These are phyloP conservation scores for Uria lomvia DNA, from an alignment of 2,113 vertebrate genomes.

Conservation along the genomic window DNA sequence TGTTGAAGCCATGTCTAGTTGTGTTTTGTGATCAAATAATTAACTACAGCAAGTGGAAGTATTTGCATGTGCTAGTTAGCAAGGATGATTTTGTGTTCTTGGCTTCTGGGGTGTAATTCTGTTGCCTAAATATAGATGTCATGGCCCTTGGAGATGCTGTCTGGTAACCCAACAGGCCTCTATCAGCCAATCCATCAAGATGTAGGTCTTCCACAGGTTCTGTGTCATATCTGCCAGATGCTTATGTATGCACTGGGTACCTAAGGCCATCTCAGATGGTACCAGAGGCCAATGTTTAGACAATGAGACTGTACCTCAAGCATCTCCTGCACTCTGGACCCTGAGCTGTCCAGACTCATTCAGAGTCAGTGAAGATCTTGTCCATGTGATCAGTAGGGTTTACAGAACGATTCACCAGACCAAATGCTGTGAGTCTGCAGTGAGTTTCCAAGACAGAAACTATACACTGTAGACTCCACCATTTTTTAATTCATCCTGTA, in stretches of 20 bases:
- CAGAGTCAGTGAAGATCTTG: background rate
- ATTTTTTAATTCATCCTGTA: background rate
- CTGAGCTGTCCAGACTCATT: background rate
- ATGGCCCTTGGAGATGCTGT: background rate
- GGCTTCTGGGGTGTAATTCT: background rate
- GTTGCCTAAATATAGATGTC: background rate
- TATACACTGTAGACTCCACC: accelerated
- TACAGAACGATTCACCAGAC: background rate
- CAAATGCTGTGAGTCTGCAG: background rate
- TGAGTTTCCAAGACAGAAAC: background rate
- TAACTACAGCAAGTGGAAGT: background rate
- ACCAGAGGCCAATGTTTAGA: background rate
- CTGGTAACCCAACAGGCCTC: background rate
- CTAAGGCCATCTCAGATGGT: background rate
- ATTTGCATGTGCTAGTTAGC: background rate
- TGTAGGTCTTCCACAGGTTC: background rate
- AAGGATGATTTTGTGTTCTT: background rate
- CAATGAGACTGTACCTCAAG: background rate
- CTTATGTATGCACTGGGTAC: background rate
- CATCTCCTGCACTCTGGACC: background rate
- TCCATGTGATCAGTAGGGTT: background rate
- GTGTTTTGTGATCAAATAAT: background rate
- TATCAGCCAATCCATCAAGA: background rate
- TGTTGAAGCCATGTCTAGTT: background rate
- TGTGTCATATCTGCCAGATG: background rate